A percentile compares a stretch with the other conserved stretches of the same genome.
phyloP scores from a whole-genome alignment of 30 jellyfish, hydroid and myxozoan genomes.

The Hydra vulgaris region DNA sequence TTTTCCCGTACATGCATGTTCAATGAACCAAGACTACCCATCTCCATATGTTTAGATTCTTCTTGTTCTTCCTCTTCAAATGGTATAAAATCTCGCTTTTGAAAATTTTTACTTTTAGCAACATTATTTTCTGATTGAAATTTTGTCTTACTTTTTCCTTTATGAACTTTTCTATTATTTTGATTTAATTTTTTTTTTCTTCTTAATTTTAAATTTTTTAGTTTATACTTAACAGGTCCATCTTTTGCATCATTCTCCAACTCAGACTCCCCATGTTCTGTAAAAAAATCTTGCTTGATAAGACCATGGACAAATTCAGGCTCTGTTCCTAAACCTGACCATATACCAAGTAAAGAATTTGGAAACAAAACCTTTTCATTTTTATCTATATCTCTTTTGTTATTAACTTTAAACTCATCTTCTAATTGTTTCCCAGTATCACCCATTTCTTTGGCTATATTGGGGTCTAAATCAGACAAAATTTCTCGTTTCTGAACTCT shows the following conservation, averaged over 20 bases:
- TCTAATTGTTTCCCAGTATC: slow-evolving; percentile 36
- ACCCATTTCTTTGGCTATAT: slow-evolving; percentile 58
- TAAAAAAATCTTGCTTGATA: slow-evolving; percentile 20
- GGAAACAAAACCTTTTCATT: slow-evolving; percentile 21
- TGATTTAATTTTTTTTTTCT: background rate
- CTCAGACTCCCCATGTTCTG: background rate
- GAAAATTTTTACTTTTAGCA: background rate
- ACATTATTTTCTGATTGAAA: background rate
- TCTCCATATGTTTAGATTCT: slow-evolving; percentile 15
- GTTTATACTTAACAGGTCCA: too few species aligned
- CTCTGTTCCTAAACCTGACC: slow-evolving; percentile 90
- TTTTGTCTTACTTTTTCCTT: background rate
- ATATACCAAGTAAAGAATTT: slow-evolving; percentile 53
- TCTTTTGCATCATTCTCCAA: background rate
- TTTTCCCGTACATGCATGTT: background rate
- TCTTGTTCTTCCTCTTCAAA: background rate
- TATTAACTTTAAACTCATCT: slow-evolving; percentile 18
- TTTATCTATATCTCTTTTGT: background rate
- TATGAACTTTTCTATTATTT: background rate
- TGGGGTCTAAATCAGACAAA: slow-evolving; percentile 49
- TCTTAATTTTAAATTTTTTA: too few species aligned
- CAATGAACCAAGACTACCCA: slow-evolving; percentile 23
- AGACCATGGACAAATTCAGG: slow-evolving; percentile 75
- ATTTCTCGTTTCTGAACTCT: slow-evolving; percentile 31
- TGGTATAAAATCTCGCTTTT: slow-evolving; percentile 6